These are phyloP conservation scores for Carduelis carduelis DNA, from an alignment of 2,797 vertebrate genomes.

Conservation along the genomic window DNA sequence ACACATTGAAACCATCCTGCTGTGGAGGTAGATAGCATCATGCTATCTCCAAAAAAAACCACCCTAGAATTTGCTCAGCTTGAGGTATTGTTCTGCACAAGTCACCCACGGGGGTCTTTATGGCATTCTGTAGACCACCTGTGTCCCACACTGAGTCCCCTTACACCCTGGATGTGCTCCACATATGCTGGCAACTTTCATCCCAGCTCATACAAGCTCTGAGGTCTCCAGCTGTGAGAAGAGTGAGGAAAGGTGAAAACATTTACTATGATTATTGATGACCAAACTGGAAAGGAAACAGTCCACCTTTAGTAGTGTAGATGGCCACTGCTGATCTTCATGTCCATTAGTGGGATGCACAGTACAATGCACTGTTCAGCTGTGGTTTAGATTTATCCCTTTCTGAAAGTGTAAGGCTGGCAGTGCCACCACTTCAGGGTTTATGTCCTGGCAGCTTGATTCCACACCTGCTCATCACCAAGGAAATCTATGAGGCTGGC, in stretches of 20 bases:
- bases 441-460: not conserved
- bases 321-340: not conserved
- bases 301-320: not conserved
- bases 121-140: not conserved
- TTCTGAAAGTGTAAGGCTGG: not conserved
- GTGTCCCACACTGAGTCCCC: not conserved
- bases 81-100: not conserved
- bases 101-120: fast-evolving
- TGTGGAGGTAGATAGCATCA: not conserved
- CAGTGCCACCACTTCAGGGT: not conserved
- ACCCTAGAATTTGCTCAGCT: not conserved
- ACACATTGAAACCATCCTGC: fast-evolving
- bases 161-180: not conserved
- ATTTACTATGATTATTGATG: not conserved
- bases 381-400: not conserved
- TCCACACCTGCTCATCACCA: not conserved
- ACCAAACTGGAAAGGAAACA: not conserved
- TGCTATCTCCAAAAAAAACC: fast-evolving
- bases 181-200: not conserved
- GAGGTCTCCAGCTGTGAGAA: not conserved
- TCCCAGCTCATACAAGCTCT: not conserved
- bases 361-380: not conserved
- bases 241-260: not conserved
- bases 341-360: too few species aligned
- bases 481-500: not conserved